Base-by-base conservation (phyloP, 2,888 invertebrate species). In the Galerucella calmariensis region DNA sequence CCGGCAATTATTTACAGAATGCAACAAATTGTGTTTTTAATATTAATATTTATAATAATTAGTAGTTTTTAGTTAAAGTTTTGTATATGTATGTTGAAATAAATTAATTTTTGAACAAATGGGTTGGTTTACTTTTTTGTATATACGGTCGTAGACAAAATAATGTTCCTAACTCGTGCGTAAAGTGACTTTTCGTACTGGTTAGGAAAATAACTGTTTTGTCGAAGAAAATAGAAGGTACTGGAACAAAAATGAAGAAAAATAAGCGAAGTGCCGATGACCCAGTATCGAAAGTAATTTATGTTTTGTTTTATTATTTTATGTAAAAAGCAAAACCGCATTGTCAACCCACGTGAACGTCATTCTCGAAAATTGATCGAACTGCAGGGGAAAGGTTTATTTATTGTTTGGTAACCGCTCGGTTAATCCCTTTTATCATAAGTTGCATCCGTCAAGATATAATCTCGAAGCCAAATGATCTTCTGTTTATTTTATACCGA, bases 311-410 rank as follows among this genome's bases (percentile, higher is more conserved):
- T 72, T 65, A 51, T 67, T 67, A 53, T 68, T 20, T 67, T 58
- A 53, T 56, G 53, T 63, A 48, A 72, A 71, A 61, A 56, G 72
- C 67, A 58, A 72, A 71, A 61, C 63, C 63, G 74, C 71, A 71
- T 74, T 71, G 70, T 74, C 65, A 67, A 71, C 71, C 75, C 75
- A 74, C 74, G 70, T 61, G 44, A 24, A 56, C 44, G 71, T 71
- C 66, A 71, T 71, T 66, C 58, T 66, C 58, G 71, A 66, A 71
- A 71, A 71, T 71, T 71, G 71, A 71, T 71, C 46, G 71, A 71
- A 35, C 65, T 71, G 58, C 48, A 66, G 44, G 46, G 58, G 59
- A 69, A 69, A 61, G 69, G 69, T 59, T 59, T 48, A 48, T 41
- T 61, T 61, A 61, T 61, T 53, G 53, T 53, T 53, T 16, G 53